Evolutionary conservation across 2,113 vertebrate genomes (phyloP).

Genomic region (Crotalus helleri): DNA sequence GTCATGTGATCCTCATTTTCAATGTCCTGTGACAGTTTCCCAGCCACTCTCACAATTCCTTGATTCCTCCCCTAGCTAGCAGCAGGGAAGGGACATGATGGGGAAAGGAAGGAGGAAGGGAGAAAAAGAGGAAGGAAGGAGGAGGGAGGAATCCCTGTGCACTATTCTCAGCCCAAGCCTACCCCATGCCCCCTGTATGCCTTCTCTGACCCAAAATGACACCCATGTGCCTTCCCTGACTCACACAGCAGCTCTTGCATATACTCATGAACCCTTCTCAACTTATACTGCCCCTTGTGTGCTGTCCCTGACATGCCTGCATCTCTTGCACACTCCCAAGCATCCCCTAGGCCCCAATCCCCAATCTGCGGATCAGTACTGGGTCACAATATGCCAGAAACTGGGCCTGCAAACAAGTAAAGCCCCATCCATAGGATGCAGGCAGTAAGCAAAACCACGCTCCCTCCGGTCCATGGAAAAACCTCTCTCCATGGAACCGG

Average conservation of each 20-base stretch:
- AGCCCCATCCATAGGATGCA: no score
- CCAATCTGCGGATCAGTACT: no score
- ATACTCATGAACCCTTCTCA: not conserved
- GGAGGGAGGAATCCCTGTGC: not conserved
- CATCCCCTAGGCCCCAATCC: no score
- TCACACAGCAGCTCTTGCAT: not conserved
- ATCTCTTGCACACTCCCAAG: not conserved
- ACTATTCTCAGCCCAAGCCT: not conserved
- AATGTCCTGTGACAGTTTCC: not conserved
- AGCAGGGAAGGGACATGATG: not conserved
- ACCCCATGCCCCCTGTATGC: not conserved
- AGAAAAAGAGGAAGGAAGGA: not conserved
- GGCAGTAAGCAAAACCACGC: no score
- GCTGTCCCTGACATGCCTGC: not conserved
- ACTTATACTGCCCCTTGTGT: not conserved
- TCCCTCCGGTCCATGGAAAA: no score
- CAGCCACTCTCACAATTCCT: not conserved
- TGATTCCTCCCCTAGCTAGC: not conserved
- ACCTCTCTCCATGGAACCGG: no score
- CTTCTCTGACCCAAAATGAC: not conserved
- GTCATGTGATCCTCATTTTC: not conserved
- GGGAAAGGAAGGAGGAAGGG: not conserved
- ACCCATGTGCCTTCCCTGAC: not conserved
- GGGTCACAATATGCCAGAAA: no score
- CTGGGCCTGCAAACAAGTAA: no score